These are phyloP conservation scores for Bryconaethiops microstoma DNA, from an alignment of 2,797 vertebrate species.

Conservation along the genomic window DNA sequence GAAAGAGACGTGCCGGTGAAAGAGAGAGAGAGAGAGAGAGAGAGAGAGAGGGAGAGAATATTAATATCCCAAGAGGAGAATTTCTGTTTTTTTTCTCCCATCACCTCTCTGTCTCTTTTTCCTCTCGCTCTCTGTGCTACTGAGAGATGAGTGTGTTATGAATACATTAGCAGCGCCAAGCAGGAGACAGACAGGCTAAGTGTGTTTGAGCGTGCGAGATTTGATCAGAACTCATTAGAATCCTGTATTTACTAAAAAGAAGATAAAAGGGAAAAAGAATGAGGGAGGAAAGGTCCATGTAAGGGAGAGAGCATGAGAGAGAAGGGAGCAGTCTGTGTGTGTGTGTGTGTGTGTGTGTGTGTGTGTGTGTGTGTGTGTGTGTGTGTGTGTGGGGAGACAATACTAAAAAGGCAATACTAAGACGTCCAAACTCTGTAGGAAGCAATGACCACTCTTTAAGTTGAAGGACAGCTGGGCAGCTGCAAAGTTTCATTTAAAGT, in stretches of 20 bases:
- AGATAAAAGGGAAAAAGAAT: constrained; percentile 17
- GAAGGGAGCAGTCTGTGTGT: background rate
- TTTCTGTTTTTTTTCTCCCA: background rate
- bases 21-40: background rate
- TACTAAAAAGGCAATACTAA: background rate
- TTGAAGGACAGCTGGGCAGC: too few species aligned
- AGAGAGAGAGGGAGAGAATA: constrained; percentile 17
- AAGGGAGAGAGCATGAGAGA: background rate
- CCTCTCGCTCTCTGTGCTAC: constrained; percentile 30
- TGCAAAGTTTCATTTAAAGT: too few species aligned
- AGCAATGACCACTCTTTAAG: background rate
- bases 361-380: background rate
- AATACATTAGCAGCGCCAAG: constrained; percentile 42
- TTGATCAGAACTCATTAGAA: constrained; percentile 32
- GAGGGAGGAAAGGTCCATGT: background rate
- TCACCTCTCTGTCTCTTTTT: constrained; percentile 10
- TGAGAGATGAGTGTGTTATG: constrained; percentile 52
- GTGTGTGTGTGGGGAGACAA: background rate
- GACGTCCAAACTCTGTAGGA: background rate
- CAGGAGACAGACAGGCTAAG: constrained; percentile 30
- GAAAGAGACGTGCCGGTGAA: constrained; percentile 23
- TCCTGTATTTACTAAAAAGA: constrained; percentile 26
- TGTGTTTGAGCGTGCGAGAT: constrained; percentile 9
- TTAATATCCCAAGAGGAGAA: constrained; percentile 47
- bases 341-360: background rate